Conservation (phyloP, 1,140 invertebrate species). For the Zelostemma sp. region DNA sequence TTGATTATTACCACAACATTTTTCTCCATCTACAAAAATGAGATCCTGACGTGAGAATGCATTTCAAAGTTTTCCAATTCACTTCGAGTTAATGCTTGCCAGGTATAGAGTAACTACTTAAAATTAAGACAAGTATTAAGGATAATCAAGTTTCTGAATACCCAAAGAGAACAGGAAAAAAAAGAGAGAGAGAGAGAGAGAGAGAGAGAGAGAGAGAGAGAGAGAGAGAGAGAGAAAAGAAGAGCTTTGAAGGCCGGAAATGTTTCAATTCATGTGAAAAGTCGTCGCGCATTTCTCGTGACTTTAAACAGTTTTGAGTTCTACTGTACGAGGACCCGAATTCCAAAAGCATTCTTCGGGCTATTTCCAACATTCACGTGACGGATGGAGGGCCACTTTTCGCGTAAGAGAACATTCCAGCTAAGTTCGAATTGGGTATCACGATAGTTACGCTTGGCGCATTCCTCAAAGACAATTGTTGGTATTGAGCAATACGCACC, state of each 20-base stretch:
- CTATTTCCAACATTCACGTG: not conserved
- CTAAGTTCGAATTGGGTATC: not conserved
- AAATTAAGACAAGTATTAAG: constrained; percentile 26
- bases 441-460: not conserved
- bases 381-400: not conserved
- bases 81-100: constrained; percentile 15
- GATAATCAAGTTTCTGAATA: constrained; percentile 25
- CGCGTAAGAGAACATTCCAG: not conserved
- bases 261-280: not conserved
- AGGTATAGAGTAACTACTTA: constrained; percentile 16
- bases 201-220: constrained; percentile 9
- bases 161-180: constrained; percentile 19
- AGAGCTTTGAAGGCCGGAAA: not conserved
- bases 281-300: not conserved
- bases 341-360: not conserved
- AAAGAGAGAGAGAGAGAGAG: no score
- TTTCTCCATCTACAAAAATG: not conserved
- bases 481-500: no score
- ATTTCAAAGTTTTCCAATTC: not conserved
- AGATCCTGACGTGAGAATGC: not conserved
- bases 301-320: not conserved
- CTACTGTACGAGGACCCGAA: not conserved
- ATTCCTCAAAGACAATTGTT: not conserved
- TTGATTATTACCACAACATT: not conserved
- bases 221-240: constrained; percentile 6